A percentile compares a stretch with the other conserved stretches of the same genome.
Evolutionary conservation across 2,797 vertebrate species (phyloP).

Genomic region (Sylvilagus floridanus): DNA sequence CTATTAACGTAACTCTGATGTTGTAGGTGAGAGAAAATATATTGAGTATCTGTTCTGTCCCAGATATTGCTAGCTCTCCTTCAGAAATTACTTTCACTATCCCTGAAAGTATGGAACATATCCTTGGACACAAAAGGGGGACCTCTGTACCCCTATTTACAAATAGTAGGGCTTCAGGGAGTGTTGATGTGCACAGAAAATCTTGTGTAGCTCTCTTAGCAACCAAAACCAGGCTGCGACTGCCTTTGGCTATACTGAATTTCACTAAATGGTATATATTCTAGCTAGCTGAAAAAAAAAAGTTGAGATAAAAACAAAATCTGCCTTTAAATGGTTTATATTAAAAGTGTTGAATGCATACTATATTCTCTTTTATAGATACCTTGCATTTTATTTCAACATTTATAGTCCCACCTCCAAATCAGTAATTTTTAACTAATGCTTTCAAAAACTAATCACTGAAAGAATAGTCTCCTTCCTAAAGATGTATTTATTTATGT

Average conservation of each 20-base stretch:
- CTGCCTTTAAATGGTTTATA: not conserved
- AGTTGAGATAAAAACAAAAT: not conserved
- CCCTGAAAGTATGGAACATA: not conserved
- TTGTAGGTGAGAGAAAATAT: not conserved
- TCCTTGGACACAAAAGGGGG: accelerated
- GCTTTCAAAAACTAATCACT: not conserved
- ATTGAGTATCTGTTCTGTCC: not conserved
- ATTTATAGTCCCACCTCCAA: not conserved
- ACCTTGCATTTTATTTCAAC: not conserved
- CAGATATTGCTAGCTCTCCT: not conserved
- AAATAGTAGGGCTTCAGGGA: not conserved
- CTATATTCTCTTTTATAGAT: not conserved
- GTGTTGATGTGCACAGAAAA: not conserved
- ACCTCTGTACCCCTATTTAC: not conserved
- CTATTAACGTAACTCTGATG: not conserved
- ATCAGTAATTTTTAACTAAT: not conserved
- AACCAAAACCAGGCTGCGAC: not conserved
- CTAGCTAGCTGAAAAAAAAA: not conserved
- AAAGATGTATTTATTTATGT: no score
- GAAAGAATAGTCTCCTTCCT: not conserved
- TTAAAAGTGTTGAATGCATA: not conserved
- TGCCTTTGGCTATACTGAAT: not conserved
- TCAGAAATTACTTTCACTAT: not conserved
- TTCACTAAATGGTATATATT: not conserved
- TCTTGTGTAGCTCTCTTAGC: not conserved